These are phyloP conservation scores for Chymomyza amoena DNA, from an alignment of 2,888 invertebrate species.

Conservation along the genomic window DNA sequence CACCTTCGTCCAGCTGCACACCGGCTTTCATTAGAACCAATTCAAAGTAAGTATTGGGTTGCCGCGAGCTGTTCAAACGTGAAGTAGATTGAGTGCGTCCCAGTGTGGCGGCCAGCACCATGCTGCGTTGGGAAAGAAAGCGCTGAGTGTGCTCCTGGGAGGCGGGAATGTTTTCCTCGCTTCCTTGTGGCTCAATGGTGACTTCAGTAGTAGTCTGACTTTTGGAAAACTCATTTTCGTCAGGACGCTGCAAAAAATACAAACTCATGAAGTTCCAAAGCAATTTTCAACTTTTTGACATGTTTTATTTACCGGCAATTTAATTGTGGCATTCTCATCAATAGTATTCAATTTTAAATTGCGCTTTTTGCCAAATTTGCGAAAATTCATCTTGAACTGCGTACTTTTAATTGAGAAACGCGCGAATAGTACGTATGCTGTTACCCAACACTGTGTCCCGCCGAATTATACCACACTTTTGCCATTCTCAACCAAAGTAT, in stretches of 20 bases:
- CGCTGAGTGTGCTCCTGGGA: slow-evolving; percentile 78
- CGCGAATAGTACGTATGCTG: not conserved
- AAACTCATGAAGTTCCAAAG: not conserved
- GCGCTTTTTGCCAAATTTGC: slow-evolving; percentile 47
- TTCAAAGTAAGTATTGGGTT: slow-evolving; percentile 77
- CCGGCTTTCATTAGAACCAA: slow-evolving; percentile 74
- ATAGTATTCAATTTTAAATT: slow-evolving; percentile 64
- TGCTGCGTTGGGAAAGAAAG: slow-evolving; percentile 77
- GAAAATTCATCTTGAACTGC: slow-evolving; percentile 38
- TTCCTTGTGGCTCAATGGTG: slow-evolving; percentile 42
- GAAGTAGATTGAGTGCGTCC: slow-evolving; percentile 69
- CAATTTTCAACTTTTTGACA: not conserved
- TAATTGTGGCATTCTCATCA: slow-evolving; percentile 73
- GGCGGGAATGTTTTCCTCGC: slow-evolving; percentile 76
- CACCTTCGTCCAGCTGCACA: slow-evolving; percentile 69
- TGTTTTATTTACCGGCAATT: slow-evolving; percentile 60
- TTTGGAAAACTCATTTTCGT: slow-evolving; percentile 9
- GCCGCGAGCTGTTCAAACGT: slow-evolving; percentile 56
- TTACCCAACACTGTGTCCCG: not conserved
- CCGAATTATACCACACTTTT: not conserved
- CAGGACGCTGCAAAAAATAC: slow-evolving; percentile 11
- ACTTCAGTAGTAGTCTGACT: slow-evolving; percentile 23
- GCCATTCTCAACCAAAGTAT: not conserved
- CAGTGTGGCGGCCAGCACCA: slow-evolving; percentile 63
- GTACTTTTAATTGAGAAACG: not conserved